Conservation (phyloP, 2,113 vertebrate genomes). For the Cryptotis parvus region DNA sequence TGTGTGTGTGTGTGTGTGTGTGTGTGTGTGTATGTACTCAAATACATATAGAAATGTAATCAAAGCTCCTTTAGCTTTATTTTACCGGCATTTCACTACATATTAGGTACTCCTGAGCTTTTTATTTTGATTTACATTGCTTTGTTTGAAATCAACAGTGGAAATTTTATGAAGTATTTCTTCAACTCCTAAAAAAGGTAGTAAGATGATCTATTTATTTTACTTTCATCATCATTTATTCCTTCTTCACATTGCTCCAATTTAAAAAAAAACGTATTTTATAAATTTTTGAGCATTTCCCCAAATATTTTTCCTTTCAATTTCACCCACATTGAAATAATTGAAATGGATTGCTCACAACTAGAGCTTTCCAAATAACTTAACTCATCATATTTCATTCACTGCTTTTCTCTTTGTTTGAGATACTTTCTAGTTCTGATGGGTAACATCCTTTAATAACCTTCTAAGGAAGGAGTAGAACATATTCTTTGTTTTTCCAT, state of each 20-base stretch:
- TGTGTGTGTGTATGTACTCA: neutral
- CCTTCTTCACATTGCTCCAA: neutral
- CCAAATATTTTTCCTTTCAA: neutral
- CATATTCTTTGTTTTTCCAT: neutral
- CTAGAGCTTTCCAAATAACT: too few relatives aligned
- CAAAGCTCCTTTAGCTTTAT: neutral
- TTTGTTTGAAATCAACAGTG: neutral
- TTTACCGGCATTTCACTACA: neutral
- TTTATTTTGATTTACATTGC: neutral
- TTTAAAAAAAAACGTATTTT: slow-evolving; percentile 25
- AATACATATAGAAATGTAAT: slow-evolving; percentile 3
- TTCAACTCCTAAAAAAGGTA: neutral
- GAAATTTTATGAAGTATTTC: neutral
- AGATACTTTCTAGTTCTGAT: neutral
- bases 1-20: too few relatives aligned
- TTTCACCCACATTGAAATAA: neutral
- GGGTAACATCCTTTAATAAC: neutral
- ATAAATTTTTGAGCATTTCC: slow-evolving; percentile 36
- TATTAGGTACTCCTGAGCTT: neutral
- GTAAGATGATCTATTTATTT: neutral
- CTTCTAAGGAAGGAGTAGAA: neutral
- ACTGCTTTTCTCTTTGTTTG: neutral
- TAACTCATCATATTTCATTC: neutral
- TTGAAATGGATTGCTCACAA: neutral
- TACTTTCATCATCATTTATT: slow-evolving; percentile 26